These are phyloP conservation scores for Hippoglossus stenolepis DNA, from an alignment of 2,113 vertebrate genomes.

Conservation along the genomic window DNA sequence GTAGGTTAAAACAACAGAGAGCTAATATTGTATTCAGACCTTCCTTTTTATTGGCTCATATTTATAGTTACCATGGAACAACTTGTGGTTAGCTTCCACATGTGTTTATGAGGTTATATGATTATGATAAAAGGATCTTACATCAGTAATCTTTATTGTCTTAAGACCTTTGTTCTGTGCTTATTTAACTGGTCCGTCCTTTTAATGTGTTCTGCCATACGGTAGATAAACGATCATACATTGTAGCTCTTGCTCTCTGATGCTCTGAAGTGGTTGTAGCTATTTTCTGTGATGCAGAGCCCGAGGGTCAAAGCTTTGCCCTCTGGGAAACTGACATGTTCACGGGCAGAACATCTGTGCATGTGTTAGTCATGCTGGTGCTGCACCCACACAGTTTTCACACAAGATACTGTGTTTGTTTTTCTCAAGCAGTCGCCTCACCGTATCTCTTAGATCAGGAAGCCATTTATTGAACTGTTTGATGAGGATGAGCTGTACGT, in stretches of 20 bases:
- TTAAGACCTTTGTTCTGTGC: not conserved
- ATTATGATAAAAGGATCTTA: conserved; percentile 8
- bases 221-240: conserved; percentile 18
- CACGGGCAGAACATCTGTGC: conserved; percentile 68
- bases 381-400: conserved; percentile 65
- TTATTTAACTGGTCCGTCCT: not conserved
- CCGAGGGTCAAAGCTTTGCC: conserved; percentile 62
- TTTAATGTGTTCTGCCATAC: not conserved
- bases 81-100: conserved; percentile 7
- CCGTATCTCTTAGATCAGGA: conserved; percentile 10
- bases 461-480: not conserved
- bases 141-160: conserved; percentile 2
- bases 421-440: not conserved
- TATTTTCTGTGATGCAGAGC: conserved; percentile 44
- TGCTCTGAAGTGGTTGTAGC: conserved; percentile 23
- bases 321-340: conserved; percentile 60
- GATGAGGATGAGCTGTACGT: not conserved
- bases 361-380: conserved; percentile 73
- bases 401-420: conserved; percentile 47
- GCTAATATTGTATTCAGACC: conserved; percentile 33
- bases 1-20: conserved; percentile 58
- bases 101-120: not conserved
- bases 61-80: conserved; percentile 32
- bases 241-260: conserved; percentile 12
- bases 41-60: conserved; percentile 24